Base-by-base conservation (phyloP, 2,113 vertebrate genomes). In the Daubentonia madagascariensis region DNA sequence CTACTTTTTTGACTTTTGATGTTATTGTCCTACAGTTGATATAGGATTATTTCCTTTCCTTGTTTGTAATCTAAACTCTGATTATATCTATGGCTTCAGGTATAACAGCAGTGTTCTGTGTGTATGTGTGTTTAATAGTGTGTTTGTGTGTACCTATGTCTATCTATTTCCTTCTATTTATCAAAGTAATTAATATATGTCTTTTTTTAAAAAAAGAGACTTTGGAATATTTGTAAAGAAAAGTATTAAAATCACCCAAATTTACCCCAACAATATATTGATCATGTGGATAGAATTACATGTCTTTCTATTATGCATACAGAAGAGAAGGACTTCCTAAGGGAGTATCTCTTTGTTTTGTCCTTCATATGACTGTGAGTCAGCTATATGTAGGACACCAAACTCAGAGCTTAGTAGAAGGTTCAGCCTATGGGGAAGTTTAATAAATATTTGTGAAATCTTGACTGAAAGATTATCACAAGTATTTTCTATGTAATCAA, bases 361-460 rank as follows among this genome's bases (percentile, higher is more conserved):
- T 54, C 6, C 50, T 89, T 63, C 2, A 57, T 0, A 32, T 11
- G 90, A 22, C 35, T 28, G 6, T 45, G 8, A 37, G 4, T 37
- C 54, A 37, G 5, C 5, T 35, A 35, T 50, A 5, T 76, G 43
- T 17, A 63, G 70, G 32, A 25, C 28, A 91, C 1, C 7, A 95
- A 87, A 48, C 14, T 28, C 63, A 37, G 20, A 83, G 40, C 23
- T 81, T 12, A 68, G 6, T 22, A 80, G 1, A 1, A 16, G 25
- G 0, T 0, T 20, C 1, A 3, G 4, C 0, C 45, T 8, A 57
- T 11, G 9, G 11, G 3, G 5, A n/a, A 63, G 8, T 32, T 80
- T 67, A 75, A 75, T 35, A 84, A 52, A 48, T 48, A 63, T 73
- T 30, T 50, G 37, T 28, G 8, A 92, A 90, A 68, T 76, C 6